Evolutionary conservation across 2,888 invertebrate genomes (phyloP), one percentile per base, ranked within the genome.

Genomic region (Drosophila paramelanica): DNA sequence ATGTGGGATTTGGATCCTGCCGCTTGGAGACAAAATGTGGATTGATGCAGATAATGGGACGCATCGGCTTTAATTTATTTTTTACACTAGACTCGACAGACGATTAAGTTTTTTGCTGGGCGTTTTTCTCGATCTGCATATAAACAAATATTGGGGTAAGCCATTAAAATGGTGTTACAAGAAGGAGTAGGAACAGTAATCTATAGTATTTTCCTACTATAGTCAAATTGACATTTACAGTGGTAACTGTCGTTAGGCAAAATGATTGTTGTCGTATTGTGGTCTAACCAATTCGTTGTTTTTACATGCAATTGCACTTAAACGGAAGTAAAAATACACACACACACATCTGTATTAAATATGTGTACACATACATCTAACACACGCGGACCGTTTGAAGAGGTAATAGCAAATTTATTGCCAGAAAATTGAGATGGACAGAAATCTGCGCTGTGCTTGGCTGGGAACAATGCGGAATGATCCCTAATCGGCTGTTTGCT

Each of bases 401-500:
- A 17, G 13, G 13, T 14, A 39, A 27, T 36, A 13, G 27, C 5
- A 47, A 51, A 73, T 81, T 75, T 84, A 80, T 78, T 50, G 50
- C 43, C 47, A 47, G 57, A 25, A 6, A 13, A 25, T 47, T 23
- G 36, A 46, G 36, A 55, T 55, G 62, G 65, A 56, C 58, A 64
- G 50, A 57, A 65, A 72, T 72, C 67, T 59, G n/a, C 31, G 49
- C 33, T 14, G 7, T 27, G 20, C 8, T 4, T 10, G n/a, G 23
- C 36, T 58, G 55, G 46, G 47, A 42, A 71, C 75, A 77, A 68
- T 61, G 65, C 72, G 46, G 56, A 76, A 58, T 70, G 85, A 88
- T 88, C 82, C 88, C 82, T 73, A 73, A 79, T 85, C 80, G 86
- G 77, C 74, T 77, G 85, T 88, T 85, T 81, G 76, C 66, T 43